Conservation (phyloP, 2,888 invertebrate genomes). For the Erpobdella octoculata region DNA sequence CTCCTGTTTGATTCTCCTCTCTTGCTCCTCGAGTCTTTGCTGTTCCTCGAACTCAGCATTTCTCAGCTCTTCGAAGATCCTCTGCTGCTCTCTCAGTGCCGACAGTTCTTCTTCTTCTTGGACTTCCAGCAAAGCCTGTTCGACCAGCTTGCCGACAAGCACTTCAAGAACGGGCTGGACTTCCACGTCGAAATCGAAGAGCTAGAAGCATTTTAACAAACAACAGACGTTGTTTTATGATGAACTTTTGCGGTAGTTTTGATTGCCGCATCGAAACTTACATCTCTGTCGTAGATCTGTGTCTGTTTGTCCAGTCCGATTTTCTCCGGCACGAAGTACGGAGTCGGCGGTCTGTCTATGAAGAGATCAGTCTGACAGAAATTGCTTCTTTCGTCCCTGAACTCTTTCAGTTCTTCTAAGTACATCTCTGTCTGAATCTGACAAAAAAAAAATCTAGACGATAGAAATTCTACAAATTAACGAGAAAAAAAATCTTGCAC, state of each 20-base stretch:
- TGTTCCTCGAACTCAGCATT: slow-evolving; percentile 75
- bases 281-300: slow-evolving; percentile 81
- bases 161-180: slow-evolving; percentile 81
- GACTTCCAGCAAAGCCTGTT: slow-evolving; percentile 79
- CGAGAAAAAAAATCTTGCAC: too few species aligned
- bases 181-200: slow-evolving; percentile 84
- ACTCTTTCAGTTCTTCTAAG: slow-evolving; percentile 42
- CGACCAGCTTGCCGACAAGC: slow-evolving; percentile 77
- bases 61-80: slow-evolving; percentile 62
- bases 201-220: slow-evolving; percentile 33
- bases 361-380: slow-evolving; percentile 81
- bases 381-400: slow-evolving; percentile 62
- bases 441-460: too few species aligned
- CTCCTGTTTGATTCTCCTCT: slow-evolving; percentile 55
- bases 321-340: slow-evolving; percentile 63
- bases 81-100: slow-evolving; percentile 15
- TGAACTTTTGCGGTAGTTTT: neutral
- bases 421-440: slow-evolving; percentile 73
- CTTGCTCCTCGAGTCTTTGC: slow-evolving; percentile 71
- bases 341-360: slow-evolving; percentile 71
- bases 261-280: slow-evolving; percentile 45
- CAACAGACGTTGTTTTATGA: neutral
- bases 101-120: slow-evolving; percentile 26
- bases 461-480: too few species aligned
- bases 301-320: slow-evolving; percentile 72